Percentiles rank a stretch among this genome's conserved stretches.
Evolutionary conservation across 2,888 invertebrate species (phyloP).

Genomic region (Lutraria lutraria): DNA sequence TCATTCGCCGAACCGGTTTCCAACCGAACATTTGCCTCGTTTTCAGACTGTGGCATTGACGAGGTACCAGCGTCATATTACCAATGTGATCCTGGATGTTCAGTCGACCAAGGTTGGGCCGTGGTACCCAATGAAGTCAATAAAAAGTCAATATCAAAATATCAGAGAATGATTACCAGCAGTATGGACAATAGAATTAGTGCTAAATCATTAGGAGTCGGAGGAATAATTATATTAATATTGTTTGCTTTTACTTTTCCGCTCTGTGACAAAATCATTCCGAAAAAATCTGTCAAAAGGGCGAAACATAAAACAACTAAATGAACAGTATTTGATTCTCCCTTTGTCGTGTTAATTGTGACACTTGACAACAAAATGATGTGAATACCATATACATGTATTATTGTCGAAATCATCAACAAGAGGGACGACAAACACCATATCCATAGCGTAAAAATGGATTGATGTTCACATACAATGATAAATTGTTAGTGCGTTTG

Average conservation of each 20-base stretch:
- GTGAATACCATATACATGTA: too few species aligned
- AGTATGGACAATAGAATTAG: background rate
- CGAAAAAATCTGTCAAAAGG: background rate
- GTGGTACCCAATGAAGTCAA: background rate
- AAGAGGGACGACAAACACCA: too few species aligned
- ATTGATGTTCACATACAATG: too few species aligned
- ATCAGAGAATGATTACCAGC: background rate
- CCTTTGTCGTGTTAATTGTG: too few species aligned
- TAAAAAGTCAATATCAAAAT: background rate
- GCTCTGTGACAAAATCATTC: background rate
- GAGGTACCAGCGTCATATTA: background rate
- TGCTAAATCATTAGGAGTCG: background rate
- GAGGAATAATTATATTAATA: background rate
- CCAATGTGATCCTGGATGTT: background rate
- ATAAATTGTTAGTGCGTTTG: too few species aligned
- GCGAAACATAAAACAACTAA: background rate
- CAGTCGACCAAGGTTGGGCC: background rate
- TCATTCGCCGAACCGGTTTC: background rate
- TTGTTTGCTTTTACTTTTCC: background rate
- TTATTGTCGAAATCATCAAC: too few species aligned
- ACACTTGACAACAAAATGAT: too few species aligned
- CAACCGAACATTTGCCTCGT: background rate
- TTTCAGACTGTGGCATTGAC: background rate
- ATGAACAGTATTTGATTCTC: background rate
- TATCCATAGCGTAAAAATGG: too few species aligned